Evolutionary conservation across 1,140 invertebrate genomes (phyloP).

Genomic region (Lutraria rhynchaena): DNA sequence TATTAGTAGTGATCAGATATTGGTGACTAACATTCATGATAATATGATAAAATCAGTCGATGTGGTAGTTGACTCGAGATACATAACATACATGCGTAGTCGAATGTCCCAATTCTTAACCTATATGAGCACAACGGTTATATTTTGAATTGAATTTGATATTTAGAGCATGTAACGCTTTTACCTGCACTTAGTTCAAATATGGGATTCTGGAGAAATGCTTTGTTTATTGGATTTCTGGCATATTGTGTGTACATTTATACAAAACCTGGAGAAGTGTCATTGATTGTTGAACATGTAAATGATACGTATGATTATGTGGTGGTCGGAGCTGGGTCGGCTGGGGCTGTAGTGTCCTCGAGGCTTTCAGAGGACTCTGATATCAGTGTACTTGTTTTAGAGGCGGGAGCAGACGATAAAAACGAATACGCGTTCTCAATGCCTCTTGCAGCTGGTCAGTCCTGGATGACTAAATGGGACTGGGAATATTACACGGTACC

Average conservation of each 20-base stretch:
- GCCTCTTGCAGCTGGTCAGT: not conserved
- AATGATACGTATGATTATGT: too few relatives aligned
- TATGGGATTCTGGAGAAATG: not conserved
- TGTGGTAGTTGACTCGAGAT: too few relatives aligned
- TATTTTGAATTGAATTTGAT: too few relatives aligned
- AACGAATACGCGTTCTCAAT: not conserved
- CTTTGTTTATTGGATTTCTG: not conserved
- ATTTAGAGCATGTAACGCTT: too few relatives aligned
- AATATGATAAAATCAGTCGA: too few relatives aligned
- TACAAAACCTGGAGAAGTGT: not conserved
- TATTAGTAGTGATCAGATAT: too few relatives aligned
- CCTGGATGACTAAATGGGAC: constrained; percentile 16
- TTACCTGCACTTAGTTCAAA: too few relatives aligned
- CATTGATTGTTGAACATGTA: too few relatives aligned
- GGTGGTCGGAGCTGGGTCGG: constrained; percentile 7
- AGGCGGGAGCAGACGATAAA: constrained; percentile 26
- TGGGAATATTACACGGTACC: constrained; percentile 18
- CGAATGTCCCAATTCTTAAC: too few relatives aligned
- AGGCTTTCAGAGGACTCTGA: constrained; percentile 16
- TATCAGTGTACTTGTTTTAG: constrained; percentile 16
- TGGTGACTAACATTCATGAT: too few relatives aligned
- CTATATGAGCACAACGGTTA: too few relatives aligned
- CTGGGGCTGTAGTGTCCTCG: not conserved
- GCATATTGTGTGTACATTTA: constrained; percentile 24
- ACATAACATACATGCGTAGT: too few relatives aligned